These are phyloP conservation scores for Lota lota DNA, from an alignment of 2,113 vertebrate species.

Conservation along the genomic window DNA sequence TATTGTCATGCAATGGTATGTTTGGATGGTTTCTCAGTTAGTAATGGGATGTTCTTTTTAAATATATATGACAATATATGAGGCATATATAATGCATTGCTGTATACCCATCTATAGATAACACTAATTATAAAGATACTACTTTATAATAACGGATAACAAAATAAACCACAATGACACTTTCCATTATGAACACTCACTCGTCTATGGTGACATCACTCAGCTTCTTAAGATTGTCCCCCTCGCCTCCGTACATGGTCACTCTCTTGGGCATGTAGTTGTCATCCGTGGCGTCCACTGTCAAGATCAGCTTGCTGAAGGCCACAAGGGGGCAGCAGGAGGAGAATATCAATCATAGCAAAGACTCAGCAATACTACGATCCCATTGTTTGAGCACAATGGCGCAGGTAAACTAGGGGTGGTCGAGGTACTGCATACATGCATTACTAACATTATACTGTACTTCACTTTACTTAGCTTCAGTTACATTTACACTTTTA, in stretches of 20 bases:
- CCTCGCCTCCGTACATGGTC: slow-evolving; percentile 87
- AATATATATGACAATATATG: too few species aligned
- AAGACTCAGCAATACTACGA: too few species aligned
- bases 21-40: too few species aligned
- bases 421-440: too few species aligned
- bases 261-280: slow-evolving; percentile 97
- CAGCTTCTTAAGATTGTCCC: slow-evolving; percentile 90
- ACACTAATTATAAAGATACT: neutral
- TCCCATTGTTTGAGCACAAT: too few species aligned
- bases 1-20: too few species aligned
- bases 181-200: slow-evolving; percentile 67
- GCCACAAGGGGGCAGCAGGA: neutral
- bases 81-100: too few species aligned
- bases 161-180: neutral
- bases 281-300: slow-evolving; percentile 92
- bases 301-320: slow-evolving; percentile 86
- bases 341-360: too few species aligned
- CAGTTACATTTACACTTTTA: too few species aligned
- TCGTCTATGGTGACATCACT: slow-evolving; percentile 91
- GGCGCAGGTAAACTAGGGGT: too few species aligned
- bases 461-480: neutral
- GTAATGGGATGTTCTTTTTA: too few species aligned
- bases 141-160: neutral
- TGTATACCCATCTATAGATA: neutral
- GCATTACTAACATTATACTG: neutral